Percentiles rank a stretch among this genome's conserved stretches.
Evolutionary conservation across 2,888 invertebrate species (phyloP).

Genomic region (Zeuzera pyrina): DNA sequence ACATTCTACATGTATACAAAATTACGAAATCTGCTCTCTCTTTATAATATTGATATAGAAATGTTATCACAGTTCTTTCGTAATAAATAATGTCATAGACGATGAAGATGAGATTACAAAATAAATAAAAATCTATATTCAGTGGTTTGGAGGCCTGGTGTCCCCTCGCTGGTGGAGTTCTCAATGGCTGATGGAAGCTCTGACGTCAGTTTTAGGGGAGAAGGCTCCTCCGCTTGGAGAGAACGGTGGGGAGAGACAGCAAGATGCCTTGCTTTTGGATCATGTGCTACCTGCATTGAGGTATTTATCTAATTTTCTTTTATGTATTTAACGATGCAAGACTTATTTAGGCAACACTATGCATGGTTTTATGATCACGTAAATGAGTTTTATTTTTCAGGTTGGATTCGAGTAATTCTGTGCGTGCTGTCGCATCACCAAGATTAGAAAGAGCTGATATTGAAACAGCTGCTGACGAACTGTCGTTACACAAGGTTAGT

Average conservation of each 20-base stretch:
- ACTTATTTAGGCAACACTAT: no score
- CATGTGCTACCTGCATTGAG: constrained; percentile 60
- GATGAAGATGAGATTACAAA: background rate
- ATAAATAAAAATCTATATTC: background rate
- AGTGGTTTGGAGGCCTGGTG: constrained; percentile 81
- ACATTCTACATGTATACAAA: no score
- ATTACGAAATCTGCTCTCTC: no score
- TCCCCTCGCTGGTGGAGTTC: constrained; percentile 97
- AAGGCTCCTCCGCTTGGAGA: constrained; percentile 55
- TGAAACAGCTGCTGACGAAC: constrained; percentile 52
- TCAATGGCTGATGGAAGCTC: constrained; percentile 92
- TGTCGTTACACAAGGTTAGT: constrained; percentile 59
- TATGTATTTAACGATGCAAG: no score
- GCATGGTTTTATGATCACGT: no score
- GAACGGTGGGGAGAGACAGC: constrained; percentile 27
- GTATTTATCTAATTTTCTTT: constrained; percentile 31
- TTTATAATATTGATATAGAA: no score
- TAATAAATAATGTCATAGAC: no score
- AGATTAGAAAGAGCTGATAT: constrained; percentile 56
- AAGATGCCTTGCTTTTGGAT: constrained; percentile 50
- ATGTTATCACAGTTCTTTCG: no score
- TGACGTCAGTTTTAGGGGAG: constrained; percentile 88
- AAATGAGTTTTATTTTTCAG: constrained; percentile 27
- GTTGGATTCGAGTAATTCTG: constrained; percentile 53
- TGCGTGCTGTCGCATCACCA: constrained; percentile 56